Base-by-base conservation (phyloP, 2,797 vertebrate species). In the Podarcis siculus region DNA sequence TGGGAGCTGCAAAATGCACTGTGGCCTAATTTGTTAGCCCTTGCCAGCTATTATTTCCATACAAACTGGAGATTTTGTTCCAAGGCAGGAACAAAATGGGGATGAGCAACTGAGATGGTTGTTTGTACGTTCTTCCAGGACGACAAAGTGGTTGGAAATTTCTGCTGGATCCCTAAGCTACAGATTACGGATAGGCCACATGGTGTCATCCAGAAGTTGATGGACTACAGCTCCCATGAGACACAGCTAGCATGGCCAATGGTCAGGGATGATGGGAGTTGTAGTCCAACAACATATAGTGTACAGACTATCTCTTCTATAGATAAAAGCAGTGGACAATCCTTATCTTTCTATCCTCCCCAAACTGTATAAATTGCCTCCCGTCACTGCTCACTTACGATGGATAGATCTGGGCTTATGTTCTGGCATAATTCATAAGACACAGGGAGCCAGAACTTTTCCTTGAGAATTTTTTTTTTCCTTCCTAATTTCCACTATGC, bases 401-500 rank as follows among this genome's bases (percentile, higher is more conserved):
- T 39, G 32, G 8, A 2, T 69, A 45, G 35, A 76, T 37, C 13
- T 12, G 35, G 27, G 6, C 30, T 67, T 61, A 39, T 75, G 49
- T 7, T 32, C 45, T 45, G 49, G 42, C 42, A 55, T 17, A 61
- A 61, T 61, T 19, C 19, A 2, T 61, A 30, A 27, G 4, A 71
- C 67, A 27, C 30, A 71, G 4, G 67, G 27, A 85, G 27, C 23
- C 49, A 87, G 8, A 30, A 2, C n/a, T 86, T 79, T 71, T 55
- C 75, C 61, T 17, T 10, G 3, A 89, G 2, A 5, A 84, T 91
- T 42, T 49, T 23, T 66, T 88, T 42, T 87, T 87, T 8, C 25
- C 27, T 80, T 30, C 61, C 66, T 83, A 89, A 89, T 90, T 92
- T 94, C 66, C 72, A 88, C 73, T 66, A 1, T 84, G 45, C 42